Percentiles rank a stretch among this genome's conserved stretches.
phyloP scores from a whole-genome alignment of 2,888 invertebrate species.

The Drosophila cognata region DNA sequence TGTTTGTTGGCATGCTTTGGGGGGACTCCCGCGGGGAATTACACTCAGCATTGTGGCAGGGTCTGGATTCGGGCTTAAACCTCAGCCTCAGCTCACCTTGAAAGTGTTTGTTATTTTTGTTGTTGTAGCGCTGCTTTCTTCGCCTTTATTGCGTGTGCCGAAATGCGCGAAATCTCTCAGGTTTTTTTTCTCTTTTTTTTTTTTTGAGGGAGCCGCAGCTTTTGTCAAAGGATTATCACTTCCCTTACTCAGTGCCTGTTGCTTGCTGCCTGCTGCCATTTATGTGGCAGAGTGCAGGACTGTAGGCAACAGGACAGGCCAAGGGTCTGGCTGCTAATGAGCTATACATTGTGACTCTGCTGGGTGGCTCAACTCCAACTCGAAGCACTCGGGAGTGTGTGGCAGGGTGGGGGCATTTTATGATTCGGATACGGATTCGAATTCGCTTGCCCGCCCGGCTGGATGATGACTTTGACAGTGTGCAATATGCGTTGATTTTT shows the following conservation, averaged over 20 bases:
- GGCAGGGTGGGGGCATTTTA: constrained; percentile 13
- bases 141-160: constrained; percentile 54
- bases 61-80: constrained; percentile 21
- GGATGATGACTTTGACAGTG: constrained; percentile 77
- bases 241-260: constrained; percentile 33
- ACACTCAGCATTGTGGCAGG: constrained; percentile 38
- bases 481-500: constrained; percentile 84
- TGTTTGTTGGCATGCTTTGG: constrained; percentile 58
- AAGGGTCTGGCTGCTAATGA: constrained; percentile 49
- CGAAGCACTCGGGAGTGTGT: background rate
- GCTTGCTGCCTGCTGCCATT: background rate
- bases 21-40: constrained; percentile 59
- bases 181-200: constrained; percentile 11
- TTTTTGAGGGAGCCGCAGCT: constrained; percentile 35
- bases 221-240: constrained; percentile 81
- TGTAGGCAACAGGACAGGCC: constrained; percentile 11
- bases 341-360: constrained; percentile 43
- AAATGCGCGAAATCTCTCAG: constrained; percentile 69
- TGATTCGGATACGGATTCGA: constrained; percentile 8
- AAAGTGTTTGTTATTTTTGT: constrained; percentile 24
- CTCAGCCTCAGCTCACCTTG: constrained; percentile 30
- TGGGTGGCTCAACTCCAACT: constrained; percentile 1
- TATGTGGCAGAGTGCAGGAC: constrained; percentile 7
- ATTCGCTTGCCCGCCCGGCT: constrained; percentile 6
- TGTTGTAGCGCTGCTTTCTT: constrained; percentile 41